Evolutionary conservation across 2,113 vertebrate genomes (phyloP).

Genomic region (Leptodactylus fuscus): DNA sequence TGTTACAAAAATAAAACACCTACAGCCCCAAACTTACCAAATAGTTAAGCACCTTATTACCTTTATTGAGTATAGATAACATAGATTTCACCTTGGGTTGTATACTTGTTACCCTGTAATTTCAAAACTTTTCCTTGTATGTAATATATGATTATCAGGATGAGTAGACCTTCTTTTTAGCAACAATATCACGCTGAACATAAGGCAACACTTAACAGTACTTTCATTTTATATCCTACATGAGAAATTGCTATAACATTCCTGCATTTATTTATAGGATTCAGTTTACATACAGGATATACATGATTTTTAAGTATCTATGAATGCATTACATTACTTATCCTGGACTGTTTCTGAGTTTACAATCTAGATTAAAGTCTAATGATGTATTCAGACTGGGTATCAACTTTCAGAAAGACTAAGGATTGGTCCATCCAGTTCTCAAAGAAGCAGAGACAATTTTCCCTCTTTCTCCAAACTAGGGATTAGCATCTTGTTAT

Average conservation of each 20-base stretch:
- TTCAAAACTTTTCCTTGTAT: not conserved
- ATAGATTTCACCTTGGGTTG: not conserved
- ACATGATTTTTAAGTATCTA: too few species aligned
- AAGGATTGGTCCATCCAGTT: too few species aligned
- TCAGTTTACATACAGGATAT: not conserved
- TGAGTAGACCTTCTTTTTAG: not conserved
- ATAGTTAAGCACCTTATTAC: not conserved
- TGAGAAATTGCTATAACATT: not conserved
- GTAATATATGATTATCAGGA: constrained; percentile 15
- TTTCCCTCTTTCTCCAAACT: too few species aligned
- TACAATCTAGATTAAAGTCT: too few species aligned
- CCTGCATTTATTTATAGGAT: not conserved
- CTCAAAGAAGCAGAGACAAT: too few species aligned
- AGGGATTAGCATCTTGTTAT: too few species aligned
- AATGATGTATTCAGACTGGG: too few species aligned
- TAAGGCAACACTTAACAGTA: too few species aligned
- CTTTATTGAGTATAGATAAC: not conserved
- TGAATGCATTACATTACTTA: too few species aligned
- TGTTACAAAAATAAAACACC: too few species aligned
- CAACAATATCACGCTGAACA: not conserved
- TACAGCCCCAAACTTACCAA: not conserved
- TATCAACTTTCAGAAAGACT: too few species aligned
- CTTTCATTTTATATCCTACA: not conserved
- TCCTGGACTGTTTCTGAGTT: too few species aligned
- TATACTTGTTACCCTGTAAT: not conserved